phyloP scores from a whole-genome alignment of 2,888 invertebrate genomes.

The Crossocerus cetratus region DNA sequence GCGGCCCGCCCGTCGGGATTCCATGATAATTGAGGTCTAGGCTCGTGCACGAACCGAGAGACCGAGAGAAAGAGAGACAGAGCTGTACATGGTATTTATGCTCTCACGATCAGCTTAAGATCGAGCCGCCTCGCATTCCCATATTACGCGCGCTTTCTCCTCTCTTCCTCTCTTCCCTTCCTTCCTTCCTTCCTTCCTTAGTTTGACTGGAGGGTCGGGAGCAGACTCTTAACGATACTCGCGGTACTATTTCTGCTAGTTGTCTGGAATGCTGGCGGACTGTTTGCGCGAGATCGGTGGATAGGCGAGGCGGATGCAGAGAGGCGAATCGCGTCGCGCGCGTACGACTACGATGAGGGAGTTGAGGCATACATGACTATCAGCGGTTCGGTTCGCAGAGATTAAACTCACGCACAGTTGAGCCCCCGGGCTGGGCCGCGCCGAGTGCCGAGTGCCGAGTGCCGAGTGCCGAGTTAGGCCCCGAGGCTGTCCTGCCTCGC shows the following conservation, averaged over 20 bases:
- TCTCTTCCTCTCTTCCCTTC: constrained; percentile 51
- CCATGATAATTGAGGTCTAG: constrained; percentile 66
- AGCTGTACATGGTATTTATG: constrained; percentile 41
- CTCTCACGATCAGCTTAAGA: constrained; percentile 61
- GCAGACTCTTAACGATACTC: no score
- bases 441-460: constrained; percentile 18
- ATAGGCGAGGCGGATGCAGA: no score
- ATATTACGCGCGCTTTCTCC: constrained; percentile 64
- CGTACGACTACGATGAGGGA: not conserved
- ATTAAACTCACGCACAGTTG: constrained; percentile 74
- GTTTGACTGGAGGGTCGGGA: no score
- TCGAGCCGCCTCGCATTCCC: constrained; percentile 60
- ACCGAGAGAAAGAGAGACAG: no score
- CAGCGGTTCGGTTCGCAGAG: constrained; percentile 65
- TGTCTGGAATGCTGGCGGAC: no score
- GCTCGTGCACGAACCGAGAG: constrained; percentile 43
- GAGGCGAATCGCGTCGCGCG: constrained; percentile 45
- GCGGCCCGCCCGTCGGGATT: constrained; percentile 50
- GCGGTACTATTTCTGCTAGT: no score
- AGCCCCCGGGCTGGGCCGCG: not conserved
- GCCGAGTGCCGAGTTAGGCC: constrained; percentile 40
- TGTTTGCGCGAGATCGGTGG: no score
- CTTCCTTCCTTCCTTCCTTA: no score
- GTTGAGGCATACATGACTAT: constrained; percentile 63
- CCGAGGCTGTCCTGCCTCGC: constrained; percentile 69